Evolutionary conservation across 2,797 vertebrate species (phyloP).

Genomic region (Myripristis jacobus): DNA sequence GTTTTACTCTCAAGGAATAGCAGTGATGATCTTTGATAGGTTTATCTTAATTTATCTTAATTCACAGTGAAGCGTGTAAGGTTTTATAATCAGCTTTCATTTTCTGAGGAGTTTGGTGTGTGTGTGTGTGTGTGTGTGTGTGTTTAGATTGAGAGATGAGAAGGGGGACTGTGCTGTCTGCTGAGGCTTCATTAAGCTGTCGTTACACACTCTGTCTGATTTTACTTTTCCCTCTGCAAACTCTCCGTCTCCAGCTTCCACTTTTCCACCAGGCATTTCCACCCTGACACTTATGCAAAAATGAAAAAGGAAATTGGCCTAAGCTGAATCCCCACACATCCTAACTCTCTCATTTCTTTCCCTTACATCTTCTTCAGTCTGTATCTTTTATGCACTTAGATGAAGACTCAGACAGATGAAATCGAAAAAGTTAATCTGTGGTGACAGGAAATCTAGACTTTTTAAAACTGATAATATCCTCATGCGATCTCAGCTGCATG

Average conservation of each 20-base stretch:
- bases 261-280: neutral
- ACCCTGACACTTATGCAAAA: neutral
- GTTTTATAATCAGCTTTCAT: too few relatives aligned
- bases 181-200: slow-evolving; percentile 7
- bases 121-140: slow-evolving; percentile 2
- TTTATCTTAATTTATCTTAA: neutral
- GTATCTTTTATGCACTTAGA: neutral
- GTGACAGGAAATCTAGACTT: slow-evolving; percentile 9
- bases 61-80: neutral
- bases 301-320: neutral
- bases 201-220: neutral
- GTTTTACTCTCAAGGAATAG: neutral
- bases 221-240: neutral
- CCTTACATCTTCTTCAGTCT: neutral
- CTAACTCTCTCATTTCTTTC: neutral
- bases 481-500: neutral
- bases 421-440: slow-evolving; percentile 2
- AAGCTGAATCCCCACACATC: neutral
- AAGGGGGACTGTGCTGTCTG: slow-evolving; percentile 5
- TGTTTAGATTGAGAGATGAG: neutral
- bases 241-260: neutral
- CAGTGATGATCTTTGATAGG: neutral
- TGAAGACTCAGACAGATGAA: slow-evolving; percentile 13
- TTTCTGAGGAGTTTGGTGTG: neutral
- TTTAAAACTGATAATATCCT: slow-evolving; percentile 27